Conservation (phyloP, 2,888 invertebrate genomes). For the Acleris emargana region DNA sequence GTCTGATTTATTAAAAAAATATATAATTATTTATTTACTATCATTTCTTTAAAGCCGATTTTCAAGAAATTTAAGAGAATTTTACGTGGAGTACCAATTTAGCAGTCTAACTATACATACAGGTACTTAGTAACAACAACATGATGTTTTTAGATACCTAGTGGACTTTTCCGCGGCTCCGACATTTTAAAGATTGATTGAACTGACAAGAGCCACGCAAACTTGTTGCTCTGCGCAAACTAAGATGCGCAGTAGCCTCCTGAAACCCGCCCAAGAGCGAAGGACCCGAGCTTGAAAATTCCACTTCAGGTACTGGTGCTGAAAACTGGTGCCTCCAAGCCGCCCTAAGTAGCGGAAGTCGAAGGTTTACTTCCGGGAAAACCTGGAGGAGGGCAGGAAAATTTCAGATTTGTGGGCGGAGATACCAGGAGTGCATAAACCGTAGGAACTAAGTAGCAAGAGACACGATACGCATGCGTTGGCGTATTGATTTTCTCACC, state of each 20-base stretch:
- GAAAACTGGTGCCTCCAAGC: slow-evolving; percentile 43
- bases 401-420: slow-evolving; percentile 81
- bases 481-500: slow-evolving; percentile 55
- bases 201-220: neutral
- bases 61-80: too few species aligned
- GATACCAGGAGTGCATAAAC: slow-evolving; percentile 62
- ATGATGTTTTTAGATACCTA: slow-evolving; percentile 1
- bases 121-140: too few species aligned
- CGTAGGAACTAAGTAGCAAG: slow-evolving; percentile 44
- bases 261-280: slow-evolving; percentile 33
- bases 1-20: too few species aligned
- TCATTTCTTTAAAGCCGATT: too few species aligned
- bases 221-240: slow-evolving; percentile 57
- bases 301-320: slow-evolving; percentile 23
- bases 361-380: slow-evolving; percentile 67
- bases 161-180: slow-evolving; percentile 22
- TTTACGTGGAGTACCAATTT: too few species aligned
- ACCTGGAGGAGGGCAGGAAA: slow-evolving; percentile 76
- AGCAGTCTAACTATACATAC: too few species aligned
- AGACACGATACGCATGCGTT: slow-evolving; percentile 60
- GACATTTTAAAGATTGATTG: neutral
- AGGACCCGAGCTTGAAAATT: slow-evolving; percentile 22
- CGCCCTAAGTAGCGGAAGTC: slow-evolving; percentile 71
- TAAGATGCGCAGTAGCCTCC: slow-evolving; percentile 54
- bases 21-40: too few species aligned